Conservation (phyloP, 2,113 vertebrate genomes). For the Apaloderma vittatum region DNA sequence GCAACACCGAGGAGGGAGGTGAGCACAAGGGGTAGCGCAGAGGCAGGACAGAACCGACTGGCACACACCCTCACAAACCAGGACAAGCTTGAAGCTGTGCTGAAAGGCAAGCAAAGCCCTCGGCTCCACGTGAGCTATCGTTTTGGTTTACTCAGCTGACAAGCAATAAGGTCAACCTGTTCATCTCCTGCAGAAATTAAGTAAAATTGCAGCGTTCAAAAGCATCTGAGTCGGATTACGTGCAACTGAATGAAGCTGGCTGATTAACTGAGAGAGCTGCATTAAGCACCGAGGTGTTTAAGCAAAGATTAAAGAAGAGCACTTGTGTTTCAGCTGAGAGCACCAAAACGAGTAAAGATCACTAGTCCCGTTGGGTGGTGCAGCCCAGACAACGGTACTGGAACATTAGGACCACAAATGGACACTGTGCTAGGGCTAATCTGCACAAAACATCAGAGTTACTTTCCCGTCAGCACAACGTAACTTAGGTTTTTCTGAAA, state of each 20-base stretch:
- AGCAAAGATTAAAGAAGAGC: not conserved
- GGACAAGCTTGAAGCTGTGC: not conserved
- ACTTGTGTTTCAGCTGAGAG: not conserved
- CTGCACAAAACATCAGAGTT: not conserved
- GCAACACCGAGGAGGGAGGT: not conserved
- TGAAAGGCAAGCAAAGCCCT: not conserved
- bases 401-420: not conserved
- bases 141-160: not conserved
- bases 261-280: not conserved
- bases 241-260: not conserved
- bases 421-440: not conserved
- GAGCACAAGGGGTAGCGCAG: not conserved
- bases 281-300: not conserved
- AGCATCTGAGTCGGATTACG: not conserved
- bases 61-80: not conserved
- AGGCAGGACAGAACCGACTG: not conserved
- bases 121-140: not conserved
- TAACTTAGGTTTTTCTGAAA: not conserved
- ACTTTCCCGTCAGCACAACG: not conserved
- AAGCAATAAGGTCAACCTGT: not conserved
- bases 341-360: not conserved
- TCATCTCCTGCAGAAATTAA: not conserved
- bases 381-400: not conserved
- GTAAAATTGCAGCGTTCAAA: not conserved
- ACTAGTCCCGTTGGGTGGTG: rapidly evolving